Conservation (phyloP, 2,797 vertebrate species). For the Anguilla anguilla region DNA sequence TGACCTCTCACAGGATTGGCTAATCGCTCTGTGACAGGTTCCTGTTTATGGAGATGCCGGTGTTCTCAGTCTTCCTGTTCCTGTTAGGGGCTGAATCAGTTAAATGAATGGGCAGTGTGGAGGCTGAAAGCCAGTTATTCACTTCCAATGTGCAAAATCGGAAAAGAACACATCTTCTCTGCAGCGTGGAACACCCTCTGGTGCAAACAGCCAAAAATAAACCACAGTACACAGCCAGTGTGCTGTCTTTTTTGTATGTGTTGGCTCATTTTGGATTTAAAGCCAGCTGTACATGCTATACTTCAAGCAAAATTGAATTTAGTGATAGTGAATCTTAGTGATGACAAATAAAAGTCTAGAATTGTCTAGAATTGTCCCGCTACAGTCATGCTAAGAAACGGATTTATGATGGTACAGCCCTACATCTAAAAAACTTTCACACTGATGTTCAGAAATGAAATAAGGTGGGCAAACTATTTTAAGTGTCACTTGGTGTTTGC, state of each 20-base stretch:
- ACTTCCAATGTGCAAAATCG: not conserved
- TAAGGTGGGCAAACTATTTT: not conserved
- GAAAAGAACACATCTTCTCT: not conserved
- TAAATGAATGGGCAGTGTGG: not conserved
- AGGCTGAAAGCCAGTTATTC: not conserved
- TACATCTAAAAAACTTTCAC: too few relatives aligned
- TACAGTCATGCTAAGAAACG: not conserved
- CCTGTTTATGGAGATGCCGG: not conserved
- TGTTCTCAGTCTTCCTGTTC: not conserved
- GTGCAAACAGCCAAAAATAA: not conserved
- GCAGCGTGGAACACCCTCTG: not conserved
- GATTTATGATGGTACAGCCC: too few relatives aligned
- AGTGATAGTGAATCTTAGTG: too few relatives aligned
- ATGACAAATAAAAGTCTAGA: not conserved
- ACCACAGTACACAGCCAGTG: not conserved
- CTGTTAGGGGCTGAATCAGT: not conserved
- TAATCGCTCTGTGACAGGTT: not conserved
- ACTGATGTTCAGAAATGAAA: not conserved
- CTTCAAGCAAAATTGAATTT: not conserved
- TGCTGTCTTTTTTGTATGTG: not conserved
- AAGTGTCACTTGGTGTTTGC: not conserved
- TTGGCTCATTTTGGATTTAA: constrained; percentile 11
- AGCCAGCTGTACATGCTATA: not conserved
- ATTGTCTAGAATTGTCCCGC: not conserved
- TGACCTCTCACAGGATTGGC: not conserved